phyloP scores from a whole-genome alignment of 2,888 invertebrate species.

The Agrypnus murinus region DNA sequence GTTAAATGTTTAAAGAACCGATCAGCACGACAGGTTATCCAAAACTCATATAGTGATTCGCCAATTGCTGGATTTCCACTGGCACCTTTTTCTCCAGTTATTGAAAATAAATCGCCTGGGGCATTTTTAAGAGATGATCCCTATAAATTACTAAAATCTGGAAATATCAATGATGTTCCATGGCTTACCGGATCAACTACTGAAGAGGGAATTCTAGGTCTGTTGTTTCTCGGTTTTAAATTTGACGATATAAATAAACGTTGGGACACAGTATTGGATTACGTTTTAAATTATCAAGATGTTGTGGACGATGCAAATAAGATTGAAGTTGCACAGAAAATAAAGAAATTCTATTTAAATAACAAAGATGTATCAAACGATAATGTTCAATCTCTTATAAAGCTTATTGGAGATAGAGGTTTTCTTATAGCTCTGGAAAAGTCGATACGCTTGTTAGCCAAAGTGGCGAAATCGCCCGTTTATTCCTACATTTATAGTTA shows the following conservation, averaged over 20 bases:
- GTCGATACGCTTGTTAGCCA: slow-evolving; percentile 74
- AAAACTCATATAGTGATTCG: slow-evolving; percentile 67
- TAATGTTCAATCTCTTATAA: slow-evolving; percentile 42
- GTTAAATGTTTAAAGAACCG: slow-evolving; percentile 77
- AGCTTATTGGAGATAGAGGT: slow-evolving; percentile 76
- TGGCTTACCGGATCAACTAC: slow-evolving; percentile 80
- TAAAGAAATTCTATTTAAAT: slow-evolving; percentile 75
- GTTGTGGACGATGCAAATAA: slow-evolving; percentile 73
- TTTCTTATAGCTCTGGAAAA: slow-evolving; percentile 75
- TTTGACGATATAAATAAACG: slow-evolving; percentile 65
- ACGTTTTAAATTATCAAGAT: slow-evolving; percentile 78
- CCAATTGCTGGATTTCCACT: slow-evolving; percentile 68
- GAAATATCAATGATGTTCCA: slow-evolving; percentile 78
- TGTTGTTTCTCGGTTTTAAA: neutral
- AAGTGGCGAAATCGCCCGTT: slow-evolving; percentile 73
- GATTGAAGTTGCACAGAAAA: slow-evolving; percentile 71
- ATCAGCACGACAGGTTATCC: slow-evolving; percentile 75
- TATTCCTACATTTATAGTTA: slow-evolving; percentile 71
- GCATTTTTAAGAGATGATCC: slow-evolving; percentile 82
- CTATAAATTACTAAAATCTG: slow-evolving; percentile 75
- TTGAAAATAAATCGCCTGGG: slow-evolving; percentile 75
- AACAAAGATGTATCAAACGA: slow-evolving; percentile 69
- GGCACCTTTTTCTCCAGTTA: slow-evolving; percentile 78
- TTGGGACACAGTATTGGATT: slow-evolving; percentile 77
- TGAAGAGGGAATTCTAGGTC: slow-evolving; percentile 80